Percentiles rank a stretch among this genome's conserved stretches.
These are phyloP conservation scores for Macropus fuliginosus DNA, from an alignment of 2,797 vertebrate species.

Conservation along the genomic window DNA sequence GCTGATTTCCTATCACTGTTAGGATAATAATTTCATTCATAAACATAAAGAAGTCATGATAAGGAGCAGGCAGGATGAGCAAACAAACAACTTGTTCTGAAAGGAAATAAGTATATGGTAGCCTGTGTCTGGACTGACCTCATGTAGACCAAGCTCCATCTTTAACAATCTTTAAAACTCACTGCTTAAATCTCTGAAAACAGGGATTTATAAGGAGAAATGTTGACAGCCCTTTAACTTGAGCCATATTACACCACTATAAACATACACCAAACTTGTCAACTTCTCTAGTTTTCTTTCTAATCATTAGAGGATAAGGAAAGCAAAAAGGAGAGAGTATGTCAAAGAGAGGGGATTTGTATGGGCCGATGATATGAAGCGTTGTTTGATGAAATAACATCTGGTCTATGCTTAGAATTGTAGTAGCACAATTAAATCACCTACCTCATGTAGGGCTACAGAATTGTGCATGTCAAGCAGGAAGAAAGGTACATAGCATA, in stretches of 20 bases:
- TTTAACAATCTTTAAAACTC: constrained; percentile 50
- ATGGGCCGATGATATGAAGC: background rate
- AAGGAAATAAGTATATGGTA: constrained; percentile 40
- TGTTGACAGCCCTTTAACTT: constrained; percentile 29
- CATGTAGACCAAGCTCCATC: constrained; percentile 33
- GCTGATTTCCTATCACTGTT: too few relatives aligned
- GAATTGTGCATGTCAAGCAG: background rate
- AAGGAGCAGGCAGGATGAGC: too few relatives aligned
- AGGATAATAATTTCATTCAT: too few relatives aligned
- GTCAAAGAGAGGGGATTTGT: background rate
- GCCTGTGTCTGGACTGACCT: constrained; percentile 28
- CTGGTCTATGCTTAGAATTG: background rate
- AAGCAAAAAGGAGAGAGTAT: background rate
- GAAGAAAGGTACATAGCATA: background rate
- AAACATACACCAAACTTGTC: background rate
- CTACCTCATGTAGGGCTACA: background rate
- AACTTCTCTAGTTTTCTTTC: background rate
- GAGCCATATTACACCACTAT: constrained; percentile 16
- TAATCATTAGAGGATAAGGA: constrained; percentile 37
- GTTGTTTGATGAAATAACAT: constrained; percentile 46
- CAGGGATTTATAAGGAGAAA: constrained; percentile 56
- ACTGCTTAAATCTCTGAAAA: constrained; percentile 55
- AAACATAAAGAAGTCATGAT: too few relatives aligned
- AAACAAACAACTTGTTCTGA: constrained; percentile 43
- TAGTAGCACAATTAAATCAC: background rate